Conservation (phyloP, 2,113 vertebrate species). For the Myotis lucifugus region DNA sequence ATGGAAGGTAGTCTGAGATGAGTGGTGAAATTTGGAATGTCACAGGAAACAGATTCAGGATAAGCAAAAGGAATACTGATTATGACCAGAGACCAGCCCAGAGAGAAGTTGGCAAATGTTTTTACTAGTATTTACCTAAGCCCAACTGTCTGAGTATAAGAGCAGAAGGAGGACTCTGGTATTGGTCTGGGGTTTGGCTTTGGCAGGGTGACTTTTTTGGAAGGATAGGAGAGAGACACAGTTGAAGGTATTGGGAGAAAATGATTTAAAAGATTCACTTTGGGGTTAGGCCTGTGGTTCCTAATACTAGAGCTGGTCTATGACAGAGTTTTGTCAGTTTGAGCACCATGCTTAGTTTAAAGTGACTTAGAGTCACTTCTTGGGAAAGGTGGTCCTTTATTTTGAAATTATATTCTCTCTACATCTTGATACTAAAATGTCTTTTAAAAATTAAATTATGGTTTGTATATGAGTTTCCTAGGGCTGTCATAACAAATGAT, state of each 20-base stretch:
- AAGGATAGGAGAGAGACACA: constrained; percentile 1
- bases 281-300: neutral
- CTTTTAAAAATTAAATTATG: neutral
- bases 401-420: constrained; percentile 17
- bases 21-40: neutral
- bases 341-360: neutral
- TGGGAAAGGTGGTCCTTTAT: neutral
- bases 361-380: neutral
- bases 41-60: neutral
- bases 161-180: neutral
- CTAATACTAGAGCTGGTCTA: neutral
- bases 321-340: neutral
- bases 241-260: constrained; percentile 17
- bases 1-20: neutral
- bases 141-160: neutral
- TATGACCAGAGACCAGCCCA: neutral
- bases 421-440: neutral
- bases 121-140: neutral
- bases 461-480: constrained; percentile 1
- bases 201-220: neutral
- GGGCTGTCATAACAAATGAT: neutral
- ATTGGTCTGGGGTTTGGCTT: neutral
- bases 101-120: neutral
- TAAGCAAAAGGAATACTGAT: neutral
- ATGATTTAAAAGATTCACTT: neutral